A percentile compares a stretch with the other conserved stretches of the same genome.
Conservation (phyloP, 2,797 vertebrate genomes). For the Pteropus rufus region DNA sequence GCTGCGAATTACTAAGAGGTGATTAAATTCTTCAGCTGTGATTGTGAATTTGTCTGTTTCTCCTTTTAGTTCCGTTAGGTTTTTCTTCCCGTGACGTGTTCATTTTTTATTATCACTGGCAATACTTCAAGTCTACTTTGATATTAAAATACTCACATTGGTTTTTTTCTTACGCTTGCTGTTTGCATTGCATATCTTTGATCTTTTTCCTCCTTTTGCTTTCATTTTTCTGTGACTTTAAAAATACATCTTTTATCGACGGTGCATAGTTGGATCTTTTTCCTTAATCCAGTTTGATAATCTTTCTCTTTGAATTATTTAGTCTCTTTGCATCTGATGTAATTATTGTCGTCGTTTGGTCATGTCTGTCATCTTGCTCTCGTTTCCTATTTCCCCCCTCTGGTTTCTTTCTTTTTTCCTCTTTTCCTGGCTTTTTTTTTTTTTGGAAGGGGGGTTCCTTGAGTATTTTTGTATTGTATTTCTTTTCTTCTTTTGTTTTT, state of each 20-base stretch:
- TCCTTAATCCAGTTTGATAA: neutral
- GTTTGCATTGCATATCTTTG: neutral
- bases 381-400: neutral
- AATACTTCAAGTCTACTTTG: neutral
- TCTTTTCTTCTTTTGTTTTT: neutral
- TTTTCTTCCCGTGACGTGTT: neutral
- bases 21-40: neutral
- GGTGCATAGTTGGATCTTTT: neutral
- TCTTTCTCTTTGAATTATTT: neutral
- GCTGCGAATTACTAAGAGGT: neutral
- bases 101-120: neutral
- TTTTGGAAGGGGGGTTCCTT: neutral
- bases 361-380: neutral
- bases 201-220: neutral
- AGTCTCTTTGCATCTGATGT: neutral
- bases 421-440: neutral
- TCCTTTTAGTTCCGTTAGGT: neutral
- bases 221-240: neutral
- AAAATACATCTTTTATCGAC: neutral
- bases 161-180: neutral
- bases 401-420: neutral
- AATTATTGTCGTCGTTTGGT: neutral
- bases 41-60: neutral
- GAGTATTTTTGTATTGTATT: neutral
- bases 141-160: neutral